phyloP scores from a whole-genome alignment of 2,888 invertebrate genomes.

The Aphrophora alni region DNA sequence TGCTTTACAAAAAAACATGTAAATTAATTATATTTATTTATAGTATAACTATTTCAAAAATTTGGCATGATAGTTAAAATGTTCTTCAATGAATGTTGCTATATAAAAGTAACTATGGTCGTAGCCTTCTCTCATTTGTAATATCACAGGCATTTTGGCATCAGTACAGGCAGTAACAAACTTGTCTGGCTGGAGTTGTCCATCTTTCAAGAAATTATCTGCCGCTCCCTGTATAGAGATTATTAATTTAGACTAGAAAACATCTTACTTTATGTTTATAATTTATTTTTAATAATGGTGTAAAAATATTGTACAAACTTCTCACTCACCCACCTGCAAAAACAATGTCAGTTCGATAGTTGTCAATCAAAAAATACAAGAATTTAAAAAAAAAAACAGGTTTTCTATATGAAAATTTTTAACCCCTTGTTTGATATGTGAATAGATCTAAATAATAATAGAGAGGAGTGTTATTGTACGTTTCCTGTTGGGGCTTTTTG shows the following conservation, averaged over 20 bases:
- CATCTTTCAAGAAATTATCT: slow-evolving; percentile 78
- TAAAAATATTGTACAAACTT: too few relatives aligned
- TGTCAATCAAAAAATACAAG: too few relatives aligned
- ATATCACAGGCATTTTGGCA: slow-evolving; percentile 71
- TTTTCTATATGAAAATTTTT: too few relatives aligned
- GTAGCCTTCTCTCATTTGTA: slow-evolving; percentile 82
- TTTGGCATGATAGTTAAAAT: slow-evolving; percentile 87
- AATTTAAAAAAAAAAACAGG: too few relatives aligned
- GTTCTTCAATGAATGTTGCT: slow-evolving; percentile 89
- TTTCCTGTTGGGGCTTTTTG: too few relatives aligned
- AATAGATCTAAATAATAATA: too few relatives aligned
- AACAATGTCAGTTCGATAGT: too few relatives aligned
- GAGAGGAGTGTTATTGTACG: too few relatives aligned
- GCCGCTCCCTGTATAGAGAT: slow-evolving; percentile 70
- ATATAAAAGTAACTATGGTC: slow-evolving; percentile 97
- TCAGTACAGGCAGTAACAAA: slow-evolving; percentile 74
- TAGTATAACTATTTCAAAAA: slow-evolving; percentile 62
- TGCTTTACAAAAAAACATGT: neutral
- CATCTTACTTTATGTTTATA: too few relatives aligned
- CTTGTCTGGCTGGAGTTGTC: slow-evolving; percentile 84
- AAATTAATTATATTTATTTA: neutral
- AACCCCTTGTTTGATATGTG: too few relatives aligned
- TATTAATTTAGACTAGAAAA: slow-evolving; percentile 16
- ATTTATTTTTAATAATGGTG: too few relatives aligned
- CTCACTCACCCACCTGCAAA: too few relatives aligned